Evolutionary conservation across 1,140 invertebrate species (phyloP).

Genomic region (Drosophila simulans): DNA sequence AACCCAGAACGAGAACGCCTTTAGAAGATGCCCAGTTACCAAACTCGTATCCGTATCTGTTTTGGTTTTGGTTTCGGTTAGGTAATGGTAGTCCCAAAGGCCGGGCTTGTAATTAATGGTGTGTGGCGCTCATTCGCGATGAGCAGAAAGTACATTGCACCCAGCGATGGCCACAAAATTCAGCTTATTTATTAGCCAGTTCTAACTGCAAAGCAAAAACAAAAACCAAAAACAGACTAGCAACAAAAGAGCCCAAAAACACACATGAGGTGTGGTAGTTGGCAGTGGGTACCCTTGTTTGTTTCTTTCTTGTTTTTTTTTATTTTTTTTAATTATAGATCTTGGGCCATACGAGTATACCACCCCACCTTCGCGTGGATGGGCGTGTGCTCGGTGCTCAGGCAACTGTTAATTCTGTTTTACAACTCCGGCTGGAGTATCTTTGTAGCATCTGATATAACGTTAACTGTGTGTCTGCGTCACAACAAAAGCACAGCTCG

Average conservation of each 20-base stretch:
- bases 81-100: slow-evolving; percentile 40
- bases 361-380: slow-evolving; percentile 27
- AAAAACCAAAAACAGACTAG: slow-evolving; percentile 12
- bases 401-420: slow-evolving; percentile 81
- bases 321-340: slow-evolving; percentile 72
- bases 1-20: slow-evolving; percentile 11
- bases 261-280: slow-evolving; percentile 9
- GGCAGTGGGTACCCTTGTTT: slow-evolving; percentile 49
- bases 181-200: slow-evolving; percentile 48
- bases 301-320: slow-evolving; percentile 15
- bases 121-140: slow-evolving; percentile 68
- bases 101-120: slow-evolving; percentile 74
- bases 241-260: slow-evolving; percentile 10
- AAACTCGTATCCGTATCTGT: slow-evolving; percentile 23
- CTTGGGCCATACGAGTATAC: slow-evolving; percentile 12
- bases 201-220: slow-evolving; percentile 65
- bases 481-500: slow-evolving; percentile 41
- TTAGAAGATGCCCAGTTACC: slow-evolving; percentile 35
- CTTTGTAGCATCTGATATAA: slow-evolving; percentile 63
- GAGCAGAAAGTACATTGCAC: slow-evolving; percentile 75
- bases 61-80: slow-evolving; percentile 37
- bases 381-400: slow-evolving; percentile 68
- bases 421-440: slow-evolving; percentile 68
- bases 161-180: slow-evolving; percentile 48
- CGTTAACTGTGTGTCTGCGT: slow-evolving; percentile 68